Evolutionary conservation across 1,140 invertebrate species (phyloP).

Genomic region (Pseudomyrmex cubaensis): DNA sequence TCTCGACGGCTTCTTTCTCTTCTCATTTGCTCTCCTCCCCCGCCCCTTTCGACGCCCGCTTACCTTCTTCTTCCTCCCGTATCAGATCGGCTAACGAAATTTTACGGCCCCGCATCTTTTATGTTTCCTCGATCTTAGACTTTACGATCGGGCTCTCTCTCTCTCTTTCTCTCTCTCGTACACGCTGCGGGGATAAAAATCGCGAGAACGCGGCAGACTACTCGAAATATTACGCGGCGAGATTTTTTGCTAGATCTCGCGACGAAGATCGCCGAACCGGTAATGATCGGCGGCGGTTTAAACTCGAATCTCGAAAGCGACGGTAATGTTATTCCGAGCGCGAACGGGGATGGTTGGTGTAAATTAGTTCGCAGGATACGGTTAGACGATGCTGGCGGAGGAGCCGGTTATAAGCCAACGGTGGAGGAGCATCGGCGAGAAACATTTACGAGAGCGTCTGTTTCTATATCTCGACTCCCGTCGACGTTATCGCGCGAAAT

Average conservation of each 20-base stretch:
- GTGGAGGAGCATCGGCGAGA: background rate
- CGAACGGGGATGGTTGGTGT: background rate
- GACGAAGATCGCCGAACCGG: background rate
- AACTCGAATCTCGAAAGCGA: conserved; percentile 24
- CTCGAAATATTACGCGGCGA: background rate
- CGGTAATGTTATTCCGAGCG: conserved; percentile 35
- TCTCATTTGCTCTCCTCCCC: conserved; percentile 32
- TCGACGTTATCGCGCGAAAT: conserved; percentile 35
- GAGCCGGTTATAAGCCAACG: conserved; percentile 1
- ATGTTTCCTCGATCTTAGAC: conserved; percentile 50
- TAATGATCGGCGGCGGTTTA: conserved; percentile 29
- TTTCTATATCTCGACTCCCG: background rate
- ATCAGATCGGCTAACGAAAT: conserved; percentile 66
- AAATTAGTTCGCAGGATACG: conserved; percentile 32
- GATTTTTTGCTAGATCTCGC: too few relatives aligned
- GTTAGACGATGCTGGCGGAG: background rate
- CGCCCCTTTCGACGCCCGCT: conserved; percentile 32
- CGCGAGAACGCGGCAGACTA: background rate
- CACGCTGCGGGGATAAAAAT: background rate
- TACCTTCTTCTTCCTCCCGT: conserved; percentile 38
- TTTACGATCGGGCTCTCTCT: conserved; percentile 50
- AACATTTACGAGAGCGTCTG: conserved; percentile 2
- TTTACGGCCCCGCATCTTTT: conserved; percentile 61
- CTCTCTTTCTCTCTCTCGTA: background rate
- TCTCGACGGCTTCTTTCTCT: background rate